phyloP scores from a whole-genome alignment of 37 sponge, comb jelly and placozoan species.

The Ephydatia muelleri region DNA sequence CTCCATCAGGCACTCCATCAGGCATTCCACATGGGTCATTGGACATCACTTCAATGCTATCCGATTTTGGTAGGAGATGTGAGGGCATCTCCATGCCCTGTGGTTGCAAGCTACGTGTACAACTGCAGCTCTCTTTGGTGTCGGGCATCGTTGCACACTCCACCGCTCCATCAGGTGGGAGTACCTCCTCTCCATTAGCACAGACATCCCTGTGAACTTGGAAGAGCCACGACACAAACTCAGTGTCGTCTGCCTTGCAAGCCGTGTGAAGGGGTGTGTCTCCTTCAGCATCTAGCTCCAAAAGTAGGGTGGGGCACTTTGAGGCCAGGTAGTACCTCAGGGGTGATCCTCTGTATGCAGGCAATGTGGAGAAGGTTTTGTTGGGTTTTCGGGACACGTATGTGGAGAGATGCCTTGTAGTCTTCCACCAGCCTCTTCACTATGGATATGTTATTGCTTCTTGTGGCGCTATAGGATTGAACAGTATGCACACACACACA shows the following conservation, averaged over 20 bases:
- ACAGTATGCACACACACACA: too few species aligned
- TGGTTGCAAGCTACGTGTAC: too few species aligned
- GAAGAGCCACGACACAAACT: slow-evolving; percentile 70
- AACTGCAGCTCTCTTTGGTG: too few species aligned
- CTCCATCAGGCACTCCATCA: too few species aligned
- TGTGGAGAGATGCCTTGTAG: slow-evolving; percentile 21
- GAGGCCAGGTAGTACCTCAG: slow-evolving; percentile 55
- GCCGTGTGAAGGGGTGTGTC: slow-evolving; percentile 47
- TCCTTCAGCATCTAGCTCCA: slow-evolving; percentile 28
- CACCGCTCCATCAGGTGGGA: too few species aligned
- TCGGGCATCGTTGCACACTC: too few species aligned
- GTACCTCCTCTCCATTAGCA: too few species aligned
- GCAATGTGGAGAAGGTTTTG: slow-evolving; percentile 65
- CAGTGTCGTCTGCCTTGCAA: slow-evolving; percentile 52
- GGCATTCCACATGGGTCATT: too few species aligned
- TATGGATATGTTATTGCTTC: slow-evolving; percentile 32
- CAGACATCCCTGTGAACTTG: slow-evolving; percentile 13
- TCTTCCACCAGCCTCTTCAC: slow-evolving; percentile 31
- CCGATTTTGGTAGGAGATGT: too few species aligned
- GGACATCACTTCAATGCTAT: too few species aligned
- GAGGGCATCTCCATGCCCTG: too few species aligned
- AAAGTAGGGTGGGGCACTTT: slow-evolving; percentile 38
- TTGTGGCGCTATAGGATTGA: slow-evolving; percentile 70
- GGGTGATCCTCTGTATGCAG: slow-evolving; percentile 24
- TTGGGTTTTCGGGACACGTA: slow-evolving; percentile 21